Base-by-base conservation (phyloP, 2,888 invertebrate species). In the Meandrusa payeni region DNA sequence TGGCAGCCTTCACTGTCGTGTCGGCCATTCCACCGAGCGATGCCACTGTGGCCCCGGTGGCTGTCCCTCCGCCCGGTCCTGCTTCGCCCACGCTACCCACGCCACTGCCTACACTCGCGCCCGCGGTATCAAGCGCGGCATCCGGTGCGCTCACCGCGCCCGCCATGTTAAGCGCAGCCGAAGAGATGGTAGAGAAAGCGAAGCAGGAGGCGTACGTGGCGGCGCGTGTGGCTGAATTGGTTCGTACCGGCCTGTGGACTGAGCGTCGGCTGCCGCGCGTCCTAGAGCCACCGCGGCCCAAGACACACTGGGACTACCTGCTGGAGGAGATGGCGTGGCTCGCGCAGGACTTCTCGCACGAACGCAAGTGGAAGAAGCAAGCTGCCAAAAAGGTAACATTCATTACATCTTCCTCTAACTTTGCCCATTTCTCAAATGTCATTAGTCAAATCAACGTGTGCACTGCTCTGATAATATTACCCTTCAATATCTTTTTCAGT, bases 251-350 rank as follows among this genome's bases (percentile, higher is more conserved):
- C 20, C 89, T 98, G 66, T 99, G 98, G 99, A 93, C 97, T 38
- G 95, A 96, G 76, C 93, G 94, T 61, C 90, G 97, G 43, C 89
- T 98, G 72, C 97, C 97, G 39, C 97, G 97, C 85, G 92, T 97
- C 52, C 93, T 95, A 70, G 97, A 97, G 82, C 96, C 97, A 57
- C 91, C 93, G 47, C 90, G 98, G 51, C 90, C 92, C 38, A 99
- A 98, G 87, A 94, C 96, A 15, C 99, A 99, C 79, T 99, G 99
- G 98, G 99, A 99, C 81, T 99, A 97, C 80, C 88, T 99, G 51
- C 88, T 99, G 26, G 99, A 99, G 80, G 99, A 99, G 87, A 98
- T 98, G 97, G 94, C 95, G 23, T 99, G 99, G 99, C 89, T 99
- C 55, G 96, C 98, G 22, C 95, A 97, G 23, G 99, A 99, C 85